Evolutionary conservation across 1,140 invertebrate genomes (phyloP), one percentile per base, ranked within the genome.

Genomic region (Nebria ingens): DNA sequence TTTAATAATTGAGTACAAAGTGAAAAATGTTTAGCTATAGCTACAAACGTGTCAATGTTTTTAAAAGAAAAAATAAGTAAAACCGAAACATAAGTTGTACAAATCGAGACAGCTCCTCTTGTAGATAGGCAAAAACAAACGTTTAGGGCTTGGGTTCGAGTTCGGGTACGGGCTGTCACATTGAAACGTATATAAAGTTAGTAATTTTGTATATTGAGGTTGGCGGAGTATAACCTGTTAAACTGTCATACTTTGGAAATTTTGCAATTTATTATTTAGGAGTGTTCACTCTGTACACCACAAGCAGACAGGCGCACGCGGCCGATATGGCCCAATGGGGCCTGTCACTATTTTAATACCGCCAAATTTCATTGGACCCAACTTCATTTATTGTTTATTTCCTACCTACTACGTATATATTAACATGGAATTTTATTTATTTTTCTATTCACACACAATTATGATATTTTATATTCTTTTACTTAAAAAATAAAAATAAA

Each of bases 181-280:
- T 45, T 45, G 40, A 45, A 45, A 45, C n/a, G 25, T 34, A 34
- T 17, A 45, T 45, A 45, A 45, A 45, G 40, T 45, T 45, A 45
- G 40, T 45, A 45, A 45, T 45, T 45, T 17, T 17, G 40, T 45
- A 45, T 45, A 45, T 45, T 45, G 40, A 45, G 15, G 40, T 17
- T n/a, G 25, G 40, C n/a, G n/a, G n/a, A n/a, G n/a, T n/a, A n/a
- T n/a, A 4, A 4, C 40, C 15, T 45, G 40, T 45, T 45, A 45
- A 45, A 45, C 40, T 45, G 40, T 17, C 40, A 45, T 17, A 45
- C 40, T 45, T 45, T 45, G 40, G 17, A 45, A 45, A 45, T 45
- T 45, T 45, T 45, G 3, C 9, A 12, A 45, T 45, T 45, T 45
- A 45, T 45, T 45, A 45, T 45, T 45, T 45, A 45, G 15, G 9